phyloP scores from a whole-genome alignment of 2,113 vertebrate genomes.

The Myodes glareolus region DNA sequence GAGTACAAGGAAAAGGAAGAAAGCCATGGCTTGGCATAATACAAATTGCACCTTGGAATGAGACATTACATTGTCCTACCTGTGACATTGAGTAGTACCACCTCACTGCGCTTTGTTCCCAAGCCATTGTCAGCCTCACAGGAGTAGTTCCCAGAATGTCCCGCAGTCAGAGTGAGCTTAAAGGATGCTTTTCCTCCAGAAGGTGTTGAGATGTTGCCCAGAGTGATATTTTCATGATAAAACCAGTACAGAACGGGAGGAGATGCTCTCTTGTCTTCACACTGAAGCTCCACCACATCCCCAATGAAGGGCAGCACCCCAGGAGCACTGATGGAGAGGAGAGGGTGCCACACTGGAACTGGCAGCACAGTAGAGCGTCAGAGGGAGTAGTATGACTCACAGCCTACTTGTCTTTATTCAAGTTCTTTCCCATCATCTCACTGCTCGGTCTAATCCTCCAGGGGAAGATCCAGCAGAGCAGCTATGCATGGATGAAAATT shows the following conservation, averaged over 20 bases:
- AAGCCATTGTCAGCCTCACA: constrained; percentile 39
- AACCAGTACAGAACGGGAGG: not conserved
- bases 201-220: not conserved
- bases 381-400: too few species aligned
- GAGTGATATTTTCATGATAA: not conserved
- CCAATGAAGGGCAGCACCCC: not conserved
- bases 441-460: not conserved
- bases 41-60: not conserved
- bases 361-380: not conserved
- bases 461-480: not conserved
- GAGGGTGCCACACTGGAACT: not conserved
- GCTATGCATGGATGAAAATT: not conserved
- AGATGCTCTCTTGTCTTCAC: constrained; percentile 42
- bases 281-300: not conserved
- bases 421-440: not conserved
- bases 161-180: constrained; percentile 19
- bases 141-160: constrained; percentile 62
- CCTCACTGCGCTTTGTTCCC: not conserved
- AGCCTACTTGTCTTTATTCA: accelerated
- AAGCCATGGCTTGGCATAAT: not conserved
- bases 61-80: not conserved
- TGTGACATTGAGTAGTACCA: not conserved
- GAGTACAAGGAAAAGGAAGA: not conserved
- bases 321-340: constrained; percentile 15
- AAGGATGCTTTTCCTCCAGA: not conserved